These are phyloP conservation scores for Brachionus asplanchnoidis DNA, from an alignment of 1,140 invertebrate species.

Conservation along the genomic window DNA sequence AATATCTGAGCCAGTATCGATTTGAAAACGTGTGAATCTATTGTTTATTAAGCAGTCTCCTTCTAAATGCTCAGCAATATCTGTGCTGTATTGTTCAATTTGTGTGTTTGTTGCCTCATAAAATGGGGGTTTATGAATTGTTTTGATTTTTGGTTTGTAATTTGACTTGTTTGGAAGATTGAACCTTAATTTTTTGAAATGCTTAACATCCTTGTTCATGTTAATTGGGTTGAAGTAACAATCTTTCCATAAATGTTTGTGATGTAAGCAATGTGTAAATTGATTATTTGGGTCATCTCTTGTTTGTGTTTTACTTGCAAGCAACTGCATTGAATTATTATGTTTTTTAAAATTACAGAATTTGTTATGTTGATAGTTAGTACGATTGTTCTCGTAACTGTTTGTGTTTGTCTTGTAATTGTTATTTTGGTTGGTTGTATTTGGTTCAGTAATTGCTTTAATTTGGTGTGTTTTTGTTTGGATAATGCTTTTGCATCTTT, in stretches of 20 bases:
- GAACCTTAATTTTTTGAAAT: neutral
- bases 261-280: neutral
- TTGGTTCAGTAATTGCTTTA: neutral
- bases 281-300: neutral
- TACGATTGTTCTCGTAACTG: neutral
- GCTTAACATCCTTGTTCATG: neutral
- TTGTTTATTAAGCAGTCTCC: neutral
- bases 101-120: neutral
- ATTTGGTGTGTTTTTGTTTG: neutral
- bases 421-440: neutral
- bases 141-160: neutral
- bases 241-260: neutral
- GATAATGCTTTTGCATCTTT: neutral
- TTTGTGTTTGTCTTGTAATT: neutral
- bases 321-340: neutral
- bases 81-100: neutral
- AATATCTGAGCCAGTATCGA: neutral
- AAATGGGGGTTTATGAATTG: neutral
- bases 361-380: neutral
- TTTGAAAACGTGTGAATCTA: neutral
- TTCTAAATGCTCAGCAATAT: neutral
- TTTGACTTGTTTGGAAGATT: neutral
- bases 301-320: neutral
- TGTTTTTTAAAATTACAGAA: neutral
- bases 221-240: neutral